Percentiles rank a stretch among this genome's conserved stretches.
Evolutionary conservation across 2,797 vertebrate species (phyloP).

Genomic region (Coracias cyanogaster): DNA sequence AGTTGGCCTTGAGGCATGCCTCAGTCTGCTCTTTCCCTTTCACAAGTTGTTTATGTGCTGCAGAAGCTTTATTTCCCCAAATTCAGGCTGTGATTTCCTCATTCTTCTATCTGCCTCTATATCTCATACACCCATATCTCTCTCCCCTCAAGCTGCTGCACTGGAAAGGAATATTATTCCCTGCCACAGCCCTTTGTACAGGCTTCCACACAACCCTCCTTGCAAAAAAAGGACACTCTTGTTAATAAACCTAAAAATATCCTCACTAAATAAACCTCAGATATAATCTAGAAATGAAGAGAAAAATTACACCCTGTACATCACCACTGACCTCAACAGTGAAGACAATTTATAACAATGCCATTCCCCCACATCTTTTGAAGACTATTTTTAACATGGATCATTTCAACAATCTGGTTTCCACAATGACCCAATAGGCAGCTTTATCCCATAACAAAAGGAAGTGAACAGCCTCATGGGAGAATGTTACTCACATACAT

Average conservation of each 20-base stretch:
- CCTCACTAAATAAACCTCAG: background rate
- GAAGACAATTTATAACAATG: background rate
- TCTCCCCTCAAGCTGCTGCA: background rate
- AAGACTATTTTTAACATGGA: background rate
- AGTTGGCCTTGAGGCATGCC: background rate
- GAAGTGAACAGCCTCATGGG: background rate
- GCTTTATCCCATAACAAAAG: background rate
- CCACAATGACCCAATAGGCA: background rate
- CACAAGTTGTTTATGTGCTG: background rate
- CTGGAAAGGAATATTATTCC: background rate
- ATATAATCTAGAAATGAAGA: background rate
- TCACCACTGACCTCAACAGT: background rate
- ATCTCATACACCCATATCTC: background rate
- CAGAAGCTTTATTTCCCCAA: background rate
- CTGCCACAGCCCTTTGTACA: background rate
- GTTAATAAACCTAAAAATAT: background rate
- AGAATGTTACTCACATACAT: background rate
- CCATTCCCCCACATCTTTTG: background rate
- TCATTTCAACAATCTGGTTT: background rate
- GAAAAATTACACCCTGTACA: background rate
- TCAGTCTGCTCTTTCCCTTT: background rate
- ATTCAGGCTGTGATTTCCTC: background rate
- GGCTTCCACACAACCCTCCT: background rate
- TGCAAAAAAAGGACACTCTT: background rate
- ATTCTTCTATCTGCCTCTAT: background rate